Conservation (phyloP, 2,888 invertebrate species). For the Mantis religiosa region DNA sequence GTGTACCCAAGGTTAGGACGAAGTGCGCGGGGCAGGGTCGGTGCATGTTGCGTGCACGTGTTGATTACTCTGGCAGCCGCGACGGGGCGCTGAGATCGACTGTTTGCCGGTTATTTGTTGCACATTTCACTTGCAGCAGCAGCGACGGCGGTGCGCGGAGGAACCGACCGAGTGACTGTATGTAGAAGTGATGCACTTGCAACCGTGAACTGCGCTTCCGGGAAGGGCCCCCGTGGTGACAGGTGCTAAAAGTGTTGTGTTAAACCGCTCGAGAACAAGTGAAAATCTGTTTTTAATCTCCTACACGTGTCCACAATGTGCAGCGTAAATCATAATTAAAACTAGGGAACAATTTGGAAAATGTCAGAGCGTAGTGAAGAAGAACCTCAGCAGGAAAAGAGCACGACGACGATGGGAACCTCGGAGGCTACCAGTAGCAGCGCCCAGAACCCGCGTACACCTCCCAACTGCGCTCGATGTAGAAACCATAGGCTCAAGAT, state of each 20-base stretch:
- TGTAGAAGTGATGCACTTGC: neutral
- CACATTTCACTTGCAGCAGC: neutral
- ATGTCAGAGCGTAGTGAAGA: neutral
- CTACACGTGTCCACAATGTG: neutral
- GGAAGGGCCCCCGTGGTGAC: neutral
- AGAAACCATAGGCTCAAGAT: conserved; percentile 87
- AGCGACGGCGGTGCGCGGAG: neutral
- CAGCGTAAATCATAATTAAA: neutral
- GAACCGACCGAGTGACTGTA: neutral
- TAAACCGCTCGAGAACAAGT: neutral
- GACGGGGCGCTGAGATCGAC: conserved; percentile 4
- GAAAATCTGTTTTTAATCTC: too few relatives aligned
- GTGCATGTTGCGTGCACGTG: neutral
- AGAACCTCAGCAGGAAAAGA: neutral
- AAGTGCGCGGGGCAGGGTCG: neutral
- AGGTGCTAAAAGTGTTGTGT: neutral
- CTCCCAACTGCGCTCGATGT: conserved; percentile 89
- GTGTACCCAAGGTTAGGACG: neutral
- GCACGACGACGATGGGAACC: neutral
- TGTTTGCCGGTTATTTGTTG: neutral
- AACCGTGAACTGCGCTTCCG: neutral
- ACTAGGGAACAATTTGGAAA: neutral
- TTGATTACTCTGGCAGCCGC: neutral
- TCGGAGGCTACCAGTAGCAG: conserved; percentile 12
- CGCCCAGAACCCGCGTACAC: conserved; percentile 57